Evolutionary conservation across 1,140 invertebrate genomes (phyloP).

Genomic region (Elymnias hypermnestra): DNA sequence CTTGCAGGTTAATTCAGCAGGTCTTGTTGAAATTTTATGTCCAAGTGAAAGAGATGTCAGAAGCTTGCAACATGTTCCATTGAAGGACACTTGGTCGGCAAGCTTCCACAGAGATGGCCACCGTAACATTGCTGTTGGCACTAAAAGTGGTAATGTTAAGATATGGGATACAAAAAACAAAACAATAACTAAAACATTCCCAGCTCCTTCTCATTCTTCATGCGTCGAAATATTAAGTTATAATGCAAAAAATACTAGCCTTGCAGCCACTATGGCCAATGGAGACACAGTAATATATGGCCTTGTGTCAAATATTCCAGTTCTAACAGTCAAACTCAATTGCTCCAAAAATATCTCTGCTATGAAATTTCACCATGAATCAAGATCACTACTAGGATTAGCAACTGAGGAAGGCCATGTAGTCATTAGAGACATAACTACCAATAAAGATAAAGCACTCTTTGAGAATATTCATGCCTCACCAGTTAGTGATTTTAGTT

Average conservation of each 20-base stretch:
- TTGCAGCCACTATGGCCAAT: slow-evolving; percentile 64
- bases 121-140: slow-evolving; percentile 63
- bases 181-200: slow-evolving; percentile 61
- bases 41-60: slow-evolving; percentile 59
- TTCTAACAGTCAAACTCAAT: slow-evolving; percentile 57
- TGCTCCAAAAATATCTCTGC: slow-evolving; percentile 64
- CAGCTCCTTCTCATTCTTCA: slow-evolving; percentile 46
- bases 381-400: slow-evolving; percentile 56
- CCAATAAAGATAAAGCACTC: slow-evolving; percentile 65
- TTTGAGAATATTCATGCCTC: slow-evolving; percentile 69
- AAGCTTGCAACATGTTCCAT: slow-evolving; percentile 62
- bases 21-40: slow-evolving; percentile 61
- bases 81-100: slow-evolving; percentile 64
- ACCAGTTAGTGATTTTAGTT: slow-evolving; percentile 66
- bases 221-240: slow-evolving; percentile 64
- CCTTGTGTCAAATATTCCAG: slow-evolving; percentile 61
- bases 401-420: slow-evolving; percentile 72
- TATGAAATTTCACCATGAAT: slow-evolving; percentile 70
- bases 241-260: slow-evolving; percentile 67
- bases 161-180: slow-evolving; percentile 73
- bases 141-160: slow-evolving; percentile 61
- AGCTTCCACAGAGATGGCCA: slow-evolving; percentile 66
- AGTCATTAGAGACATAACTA: slow-evolving; percentile 61
- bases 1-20: slow-evolving; percentile 65
- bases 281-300: slow-evolving; percentile 69